These are phyloP conservation scores for Rafetus swinhoei DNA, from an alignment of 2,113 vertebrate species.

Conservation along the genomic window DNA sequence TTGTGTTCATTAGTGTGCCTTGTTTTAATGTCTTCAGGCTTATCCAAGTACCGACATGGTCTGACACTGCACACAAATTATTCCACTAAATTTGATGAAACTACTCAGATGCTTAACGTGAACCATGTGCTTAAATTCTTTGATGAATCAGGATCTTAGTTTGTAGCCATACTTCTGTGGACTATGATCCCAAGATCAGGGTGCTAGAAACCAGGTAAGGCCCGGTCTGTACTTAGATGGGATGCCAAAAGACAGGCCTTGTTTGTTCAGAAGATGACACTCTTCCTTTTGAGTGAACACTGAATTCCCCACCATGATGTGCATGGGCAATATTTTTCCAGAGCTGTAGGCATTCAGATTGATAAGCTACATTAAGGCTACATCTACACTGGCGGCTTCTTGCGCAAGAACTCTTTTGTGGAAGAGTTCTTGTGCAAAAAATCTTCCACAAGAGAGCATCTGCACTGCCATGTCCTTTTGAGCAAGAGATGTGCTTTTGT, in stretches of 20 bases:
- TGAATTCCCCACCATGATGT: neutral
- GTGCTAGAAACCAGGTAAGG: neutral
- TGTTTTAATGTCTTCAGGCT: neutral
- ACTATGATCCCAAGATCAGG: conserved; percentile 15
- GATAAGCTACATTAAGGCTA: neutral
- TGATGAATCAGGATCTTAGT: neutral
- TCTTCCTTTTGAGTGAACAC: neutral
- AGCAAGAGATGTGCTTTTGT: too few species aligned
- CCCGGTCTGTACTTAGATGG: conserved; percentile 17
- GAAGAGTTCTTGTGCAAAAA: too few species aligned
- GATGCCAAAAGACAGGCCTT: neutral
- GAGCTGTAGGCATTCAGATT: neutral
- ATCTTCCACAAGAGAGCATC: too few species aligned
- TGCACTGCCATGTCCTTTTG: too few species aligned
- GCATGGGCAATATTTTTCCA: neutral
- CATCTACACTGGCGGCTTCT: too few species aligned
- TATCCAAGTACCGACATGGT: neutral
- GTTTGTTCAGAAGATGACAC: neutral
- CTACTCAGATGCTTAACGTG: neutral
- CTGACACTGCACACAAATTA: neutral
- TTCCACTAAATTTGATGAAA: neutral
- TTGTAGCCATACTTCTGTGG: neutral
- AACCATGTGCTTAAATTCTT: neutral
- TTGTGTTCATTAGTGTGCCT: neutral
- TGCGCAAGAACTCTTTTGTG: too few species aligned